These are phyloP conservation scores for Chloropsis cyanopogon DNA, from an alignment of 2,113 vertebrate genomes.

Conservation along the genomic window DNA sequence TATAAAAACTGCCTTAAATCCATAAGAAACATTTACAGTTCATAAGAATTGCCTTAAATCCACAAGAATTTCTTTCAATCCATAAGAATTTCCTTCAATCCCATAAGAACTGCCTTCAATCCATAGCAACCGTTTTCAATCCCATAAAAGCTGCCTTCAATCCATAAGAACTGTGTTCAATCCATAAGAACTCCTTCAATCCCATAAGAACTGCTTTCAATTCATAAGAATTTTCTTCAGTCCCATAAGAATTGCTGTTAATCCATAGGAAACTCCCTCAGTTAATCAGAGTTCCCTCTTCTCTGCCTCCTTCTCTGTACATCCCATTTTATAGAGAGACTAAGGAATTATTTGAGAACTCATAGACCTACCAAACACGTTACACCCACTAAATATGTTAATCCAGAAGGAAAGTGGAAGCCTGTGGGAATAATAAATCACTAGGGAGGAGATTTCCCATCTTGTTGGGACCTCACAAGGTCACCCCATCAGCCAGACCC, in stretches of 20 bases:
- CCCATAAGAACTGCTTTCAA: background rate
- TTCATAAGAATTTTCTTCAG: background rate
- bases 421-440: background rate
- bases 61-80: no score
- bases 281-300: background rate
- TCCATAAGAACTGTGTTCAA: background rate
- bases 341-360: background rate
- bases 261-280: background rate
- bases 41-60: background rate
- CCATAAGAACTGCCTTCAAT: background rate
- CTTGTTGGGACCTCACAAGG: background rate
- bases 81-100: background rate
- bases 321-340: background rate
- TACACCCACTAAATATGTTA: no score
- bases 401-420: background rate
- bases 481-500: background rate
- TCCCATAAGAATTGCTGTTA: background rate
- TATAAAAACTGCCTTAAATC: background rate
- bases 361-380: background rate
- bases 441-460: background rate
- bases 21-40: background rate
- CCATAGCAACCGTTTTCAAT: background rate
- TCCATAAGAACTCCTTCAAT: fast-evolving
- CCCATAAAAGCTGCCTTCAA: background rate
- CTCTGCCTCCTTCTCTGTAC: background rate